Percentiles rank a stretch among this genome's conserved stretches.
Conservation (phyloP, 2,888 invertebrate genomes). For the Sturmia bella region DNA sequence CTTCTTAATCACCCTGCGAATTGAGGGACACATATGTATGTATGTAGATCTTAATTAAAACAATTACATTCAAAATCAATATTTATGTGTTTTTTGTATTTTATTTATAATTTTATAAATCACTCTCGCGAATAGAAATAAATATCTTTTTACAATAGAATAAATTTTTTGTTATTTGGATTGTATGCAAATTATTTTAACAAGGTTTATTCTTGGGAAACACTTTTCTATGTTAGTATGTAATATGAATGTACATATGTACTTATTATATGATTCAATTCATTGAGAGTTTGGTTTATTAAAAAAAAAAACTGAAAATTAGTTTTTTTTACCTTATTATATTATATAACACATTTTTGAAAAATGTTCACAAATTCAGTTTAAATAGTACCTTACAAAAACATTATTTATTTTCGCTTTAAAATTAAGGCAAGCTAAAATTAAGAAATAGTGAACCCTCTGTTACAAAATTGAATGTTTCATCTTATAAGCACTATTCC, state of each 20-base stretch:
- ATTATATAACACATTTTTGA: slow-evolving; percentile 29
- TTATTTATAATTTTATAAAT: slow-evolving; percentile 64
- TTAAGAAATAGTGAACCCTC: no score
- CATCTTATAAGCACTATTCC: no score
- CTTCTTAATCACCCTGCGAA: no score
- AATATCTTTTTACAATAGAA: slow-evolving; percentile 65
- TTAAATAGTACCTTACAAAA: neutral
- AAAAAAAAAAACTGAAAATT: slow-evolving; percentile 3
- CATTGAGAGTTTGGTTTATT: neutral
- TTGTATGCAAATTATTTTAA: slow-evolving; percentile 52
- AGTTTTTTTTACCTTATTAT: neutral
- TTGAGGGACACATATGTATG: no score
- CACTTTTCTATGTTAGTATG: slow-evolving; percentile 19
- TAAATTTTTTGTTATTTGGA: slow-evolving; percentile 45
- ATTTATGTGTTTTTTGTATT: slow-evolving; percentile 47
- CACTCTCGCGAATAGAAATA: slow-evolving; percentile 60
- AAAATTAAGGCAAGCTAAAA: slow-evolving; percentile 21
- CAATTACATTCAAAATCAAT: neutral
- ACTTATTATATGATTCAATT: neutral
- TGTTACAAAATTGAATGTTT: no score
- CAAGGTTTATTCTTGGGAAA: slow-evolving; percentile 55
- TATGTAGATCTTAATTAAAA: no score
- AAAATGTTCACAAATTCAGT: slow-evolving; percentile 19
- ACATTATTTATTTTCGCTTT: neutral
- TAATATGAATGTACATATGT: neutral